These are phyloP conservation scores for Lytechinus pictus DNA, from an alignment of 35 echinoderm and acorn worm species.

Conservation along the genomic window DNA sequence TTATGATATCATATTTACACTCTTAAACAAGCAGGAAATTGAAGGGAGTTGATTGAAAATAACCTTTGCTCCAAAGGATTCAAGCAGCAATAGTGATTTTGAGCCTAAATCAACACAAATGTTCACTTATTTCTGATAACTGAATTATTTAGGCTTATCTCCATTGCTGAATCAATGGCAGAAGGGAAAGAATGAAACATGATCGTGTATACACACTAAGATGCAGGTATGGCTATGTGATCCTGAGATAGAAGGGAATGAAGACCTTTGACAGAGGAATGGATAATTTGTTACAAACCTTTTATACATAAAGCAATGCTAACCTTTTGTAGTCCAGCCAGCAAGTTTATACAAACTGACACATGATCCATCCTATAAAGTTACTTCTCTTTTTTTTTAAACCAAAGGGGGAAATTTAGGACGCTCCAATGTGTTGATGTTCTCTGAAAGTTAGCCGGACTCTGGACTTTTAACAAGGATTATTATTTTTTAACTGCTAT, in stretches of 20 bases:
- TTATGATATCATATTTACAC: not conserved
- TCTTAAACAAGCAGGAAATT: not conserved
- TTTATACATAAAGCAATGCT: not conserved
- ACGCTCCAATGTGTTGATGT: not conserved
- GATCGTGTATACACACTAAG: not conserved
- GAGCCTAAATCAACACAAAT: not conserved
- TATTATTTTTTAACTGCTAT: not conserved
- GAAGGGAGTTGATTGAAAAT: not conserved
- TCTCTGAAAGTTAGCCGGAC: not conserved
- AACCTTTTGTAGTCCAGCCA: not conserved
- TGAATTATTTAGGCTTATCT: not conserved
- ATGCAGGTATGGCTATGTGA: not conserved
- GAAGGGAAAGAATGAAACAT: not conserved
- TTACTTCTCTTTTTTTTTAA: not conserved
- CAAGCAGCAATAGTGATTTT: not conserved
- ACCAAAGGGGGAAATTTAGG: not conserved
- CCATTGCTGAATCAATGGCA: not conserved
- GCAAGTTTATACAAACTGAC: conserved; percentile 4
- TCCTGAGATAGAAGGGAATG: not conserved
- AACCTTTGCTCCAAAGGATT: not conserved
- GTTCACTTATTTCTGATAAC: not conserved
- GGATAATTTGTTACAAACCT: not conserved
- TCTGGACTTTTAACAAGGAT: not conserved
- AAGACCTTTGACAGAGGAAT: not conserved
- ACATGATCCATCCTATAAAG: not conserved